Percentiles rank a stretch among this genome's conserved stretches.
These are phyloP conservation scores for Brenthis hecate DNA, from an alignment of 2,888 invertebrate genomes.

Conservation along the genomic window DNA sequence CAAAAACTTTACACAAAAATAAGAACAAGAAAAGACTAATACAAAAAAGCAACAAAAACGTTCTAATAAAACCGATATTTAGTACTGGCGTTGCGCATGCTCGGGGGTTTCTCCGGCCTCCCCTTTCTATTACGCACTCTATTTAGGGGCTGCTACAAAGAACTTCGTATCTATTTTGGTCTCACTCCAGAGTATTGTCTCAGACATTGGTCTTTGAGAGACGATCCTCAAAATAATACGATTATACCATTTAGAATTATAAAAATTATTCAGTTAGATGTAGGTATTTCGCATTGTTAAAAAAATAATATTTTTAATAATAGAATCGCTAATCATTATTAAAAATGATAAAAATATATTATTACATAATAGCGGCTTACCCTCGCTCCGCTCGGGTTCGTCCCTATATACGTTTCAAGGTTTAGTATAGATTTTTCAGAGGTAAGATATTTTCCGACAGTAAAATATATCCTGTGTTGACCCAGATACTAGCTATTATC, in stretches of 20 bases:
- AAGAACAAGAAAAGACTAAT: conserved; percentile 44
- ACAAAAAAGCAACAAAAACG: conserved; percentile 67
- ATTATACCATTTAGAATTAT: conserved; percentile 30
- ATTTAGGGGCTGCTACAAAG: conserved; percentile 80
- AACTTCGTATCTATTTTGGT: conserved; percentile 79
- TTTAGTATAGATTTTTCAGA: no score
- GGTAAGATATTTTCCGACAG: no score
- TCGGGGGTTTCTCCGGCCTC: conserved; percentile 67
- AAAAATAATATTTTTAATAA: no score
- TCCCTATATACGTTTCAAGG: no score
- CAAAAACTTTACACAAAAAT: conserved; percentile 37
- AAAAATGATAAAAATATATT: no score
- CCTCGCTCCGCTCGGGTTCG: no score
- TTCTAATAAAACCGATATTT: conserved; percentile 77
- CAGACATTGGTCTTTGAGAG: conserved; percentile 60
- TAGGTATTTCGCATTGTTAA: no score
- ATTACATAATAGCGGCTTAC: no score
- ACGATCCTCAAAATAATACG: conserved; percentile 19
- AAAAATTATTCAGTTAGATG: conserved; percentile 8
- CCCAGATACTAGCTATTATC: no score
- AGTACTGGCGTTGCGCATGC: conserved; percentile 65
- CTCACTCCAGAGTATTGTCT: conserved; percentile 67
- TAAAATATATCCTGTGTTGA: no score
- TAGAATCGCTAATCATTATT: no score
- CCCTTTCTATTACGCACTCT: conserved; percentile 80